Evolutionary conservation across 2,797 vertebrate species (phyloP), one percentile per base, ranked within the genome.

Genomic region (Lepilemur ruficaudatus): DNA sequence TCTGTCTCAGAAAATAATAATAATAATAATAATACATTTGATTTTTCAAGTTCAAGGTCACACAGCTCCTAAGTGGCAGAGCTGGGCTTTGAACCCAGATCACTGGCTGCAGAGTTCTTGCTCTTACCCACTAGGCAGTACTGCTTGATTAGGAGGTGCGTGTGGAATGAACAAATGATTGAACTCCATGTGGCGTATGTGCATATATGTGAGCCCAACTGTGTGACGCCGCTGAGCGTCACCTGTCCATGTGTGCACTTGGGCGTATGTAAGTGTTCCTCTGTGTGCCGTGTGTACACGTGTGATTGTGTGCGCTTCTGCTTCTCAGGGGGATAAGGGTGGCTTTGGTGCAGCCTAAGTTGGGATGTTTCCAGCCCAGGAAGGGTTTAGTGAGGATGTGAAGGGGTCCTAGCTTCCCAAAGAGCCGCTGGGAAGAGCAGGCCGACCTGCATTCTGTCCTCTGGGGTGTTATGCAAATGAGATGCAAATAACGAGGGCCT

Each of bases 71-170:
- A 13, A 35, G 46, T 6, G 43, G 73, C 55, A 32, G 41, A 41
- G 17, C 22, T 81, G 83, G 30, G 89, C 59, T 91, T 82, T 57
- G 91, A 88, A 93, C 67, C 79, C 72, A 70, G 76, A 46, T 23
- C 13, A 0, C 23, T 57, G 50, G 30, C 76, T 50, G 14, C 13
- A 61, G 46, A 81, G 35, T 23, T 28, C 28, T 75, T 89, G 38
- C 59, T 76, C 38, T 50, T 59, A 70, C 38, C 59, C 25, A 14
- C 38, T 35, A 35, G 32, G 32, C 28, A 4, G 25, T 17, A 38
- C 22, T 15, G 5, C 35, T 38, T 43, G 38, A 84, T 43, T 20
- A 59, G 84, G 25, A 52, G 41, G 30, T 78, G 75, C 55, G 30
- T 81, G 79, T 59, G 82, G 65, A n/a, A n/a, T 43, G 69, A 93